phyloP scores from a whole-genome alignment of 2,888 invertebrate genomes.

The Hypselothyrea guttata region DNA sequence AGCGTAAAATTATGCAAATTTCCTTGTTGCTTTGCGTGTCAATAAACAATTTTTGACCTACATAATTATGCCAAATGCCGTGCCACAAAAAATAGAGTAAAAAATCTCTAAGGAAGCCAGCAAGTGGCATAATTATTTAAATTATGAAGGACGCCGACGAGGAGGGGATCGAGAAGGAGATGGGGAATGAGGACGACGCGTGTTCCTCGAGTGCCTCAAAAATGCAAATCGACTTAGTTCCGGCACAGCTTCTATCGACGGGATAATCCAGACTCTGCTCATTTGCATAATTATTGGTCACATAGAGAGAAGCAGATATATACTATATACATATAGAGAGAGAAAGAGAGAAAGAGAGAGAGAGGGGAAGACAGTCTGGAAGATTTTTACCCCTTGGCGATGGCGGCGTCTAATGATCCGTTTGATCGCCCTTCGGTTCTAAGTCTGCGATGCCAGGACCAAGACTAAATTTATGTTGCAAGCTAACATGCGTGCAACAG shows the following conservation, averaged over 20 bases:
- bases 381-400: conserved; percentile 35
- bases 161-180: not conserved
- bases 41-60: conserved; percentile 82
- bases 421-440: conserved; percentile 58
- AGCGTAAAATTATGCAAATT: conserved; percentile 77
- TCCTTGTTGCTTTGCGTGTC: conserved; percentile 79
- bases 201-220: conserved; percentile 49
- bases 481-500: conserved; percentile 56
- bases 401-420: conserved; percentile 72
- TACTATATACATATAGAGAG: too few relatives aligned
- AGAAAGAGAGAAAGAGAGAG: too few relatives aligned
- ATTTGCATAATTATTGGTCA: conserved; percentile 76
- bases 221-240: conserved; percentile 75
- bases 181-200: conserved; percentile 51
- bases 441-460: conserved; percentile 24
- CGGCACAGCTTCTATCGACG: conserved; percentile 71
- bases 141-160: conserved; percentile 71
- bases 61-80: conserved; percentile 80
- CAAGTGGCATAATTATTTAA: conserved; percentile 77
- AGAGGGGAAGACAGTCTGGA: too few relatives aligned
- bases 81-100: conserved; percentile 72
- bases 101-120: conserved; percentile 67
- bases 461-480: conserved; percentile 58
- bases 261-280: conserved; percentile 62
- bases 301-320: too few relatives aligned